Conservation (phyloP, 1,140 invertebrate species). For the Leptestheria dahalacensis region DNA sequence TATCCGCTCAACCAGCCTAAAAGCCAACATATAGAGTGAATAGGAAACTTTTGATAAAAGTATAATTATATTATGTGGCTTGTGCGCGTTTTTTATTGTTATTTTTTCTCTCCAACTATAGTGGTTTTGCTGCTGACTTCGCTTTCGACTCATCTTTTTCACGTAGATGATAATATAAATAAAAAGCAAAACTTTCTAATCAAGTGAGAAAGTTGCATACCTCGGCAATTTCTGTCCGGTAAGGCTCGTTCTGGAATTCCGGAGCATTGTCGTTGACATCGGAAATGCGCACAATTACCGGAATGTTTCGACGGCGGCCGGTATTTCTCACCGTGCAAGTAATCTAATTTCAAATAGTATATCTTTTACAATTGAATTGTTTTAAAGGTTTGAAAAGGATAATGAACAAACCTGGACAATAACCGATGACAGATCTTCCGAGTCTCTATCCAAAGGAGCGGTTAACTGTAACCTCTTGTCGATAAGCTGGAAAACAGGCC, state of each 20-base stretch:
- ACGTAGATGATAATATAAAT: too few species aligned
- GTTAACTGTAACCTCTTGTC: conserved; percentile 65
- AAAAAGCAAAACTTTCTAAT: too few species aligned
- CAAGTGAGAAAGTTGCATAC: too few species aligned
- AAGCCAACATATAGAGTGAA: background rate
- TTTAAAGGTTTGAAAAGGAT: background rate
- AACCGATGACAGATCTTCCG: conserved; percentile 67
- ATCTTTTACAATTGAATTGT: background rate
- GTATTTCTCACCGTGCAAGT: conserved; percentile 58
- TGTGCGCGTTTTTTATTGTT: too few species aligned
- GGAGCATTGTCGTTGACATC: conserved; percentile 80
- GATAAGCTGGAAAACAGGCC: conserved; percentile 57
- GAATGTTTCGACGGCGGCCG: conserved; percentile 54
- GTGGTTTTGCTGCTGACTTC: too few species aligned
- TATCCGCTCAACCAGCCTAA: background rate
- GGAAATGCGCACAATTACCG: conserved; percentile 73
- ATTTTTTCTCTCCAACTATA: too few species aligned
- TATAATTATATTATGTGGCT: too few species aligned
- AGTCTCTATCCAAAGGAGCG: conserved; percentile 66
- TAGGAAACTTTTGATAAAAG: background rate
- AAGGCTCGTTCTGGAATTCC: conserved; percentile 59
- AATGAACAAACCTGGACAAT: conserved; percentile 62
- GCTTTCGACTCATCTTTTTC: too few species aligned
- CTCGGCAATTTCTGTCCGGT: conserved; percentile 70
- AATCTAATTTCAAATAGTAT: conserved; percentile 36